Base-by-base conservation (phyloP, 2,113 vertebrate genomes). In the Danionella cerebrum region DNA sequence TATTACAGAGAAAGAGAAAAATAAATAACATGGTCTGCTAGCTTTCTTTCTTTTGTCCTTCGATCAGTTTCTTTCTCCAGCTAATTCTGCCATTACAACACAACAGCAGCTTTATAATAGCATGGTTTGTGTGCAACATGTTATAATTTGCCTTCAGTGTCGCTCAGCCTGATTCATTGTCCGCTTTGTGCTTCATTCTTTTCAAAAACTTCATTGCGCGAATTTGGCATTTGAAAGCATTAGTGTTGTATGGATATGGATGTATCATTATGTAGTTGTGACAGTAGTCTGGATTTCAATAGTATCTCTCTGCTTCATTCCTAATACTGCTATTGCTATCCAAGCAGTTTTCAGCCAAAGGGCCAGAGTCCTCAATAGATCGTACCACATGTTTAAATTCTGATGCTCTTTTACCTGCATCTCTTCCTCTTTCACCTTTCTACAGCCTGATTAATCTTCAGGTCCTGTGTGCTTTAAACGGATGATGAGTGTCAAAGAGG, bases 31-130 rank as follows among this genome's bases (percentile, higher is more conserved):
- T 1, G 22, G n/a, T 11, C 12, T 39, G 33, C 52, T 27, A 2
- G 14, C 39, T 63, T 45, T 74, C 41, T 65, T 36, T 60, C 36
- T 45, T 50, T 81, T 76, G 59, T 75, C 64, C 73, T 66, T 69
- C 76, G 64, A 70, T 69, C 76, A 38, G 65, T 65, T 65, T 71
- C 77, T 74, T 71, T 54, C 62, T 78, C 73, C 29, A 18, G 27
- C 4, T 64, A 60, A 45, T 18, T 60, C 57, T 31, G 3, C 35
- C 42, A 69, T 75, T 70, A 19, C 14, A 45, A 60, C 27, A 45
- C 1, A 31, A 60, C 58, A 60, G 45, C 42, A 38, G 11, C 39
- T n/a, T 60, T 9, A 33, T 60, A 60, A 60, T 44, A 18, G 27
- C 25, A 60, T 8, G 39, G 39, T 60, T 29, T 33, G 58, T 3